Base-by-base conservation (phyloP, 2,797 vertebrate genomes). In the Peromyscus nudipes region DNA sequence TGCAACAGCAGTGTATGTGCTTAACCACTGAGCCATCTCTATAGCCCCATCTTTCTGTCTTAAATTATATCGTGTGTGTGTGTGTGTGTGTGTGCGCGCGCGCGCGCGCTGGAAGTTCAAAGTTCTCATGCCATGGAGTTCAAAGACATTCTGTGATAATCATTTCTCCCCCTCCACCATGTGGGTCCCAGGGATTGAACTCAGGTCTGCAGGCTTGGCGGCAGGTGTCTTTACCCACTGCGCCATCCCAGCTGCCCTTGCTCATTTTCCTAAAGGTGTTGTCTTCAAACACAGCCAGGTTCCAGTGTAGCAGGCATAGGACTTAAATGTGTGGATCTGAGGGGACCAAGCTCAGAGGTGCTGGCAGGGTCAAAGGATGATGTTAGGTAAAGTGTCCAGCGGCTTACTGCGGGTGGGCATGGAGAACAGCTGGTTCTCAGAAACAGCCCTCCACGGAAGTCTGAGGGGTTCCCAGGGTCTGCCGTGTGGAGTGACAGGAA, bases 371-470 rank as follows among this genome's bases (percentile, higher is more conserved):
- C 9, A 49, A 12, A 14, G 8, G 10, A 49, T 21, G 40, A 16
- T 3, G 12, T 43, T 29, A 55, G 25, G 14, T 19, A 73, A 49
- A 49, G 17, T 14, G 0, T 17, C 27, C 25, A 29, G 27, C 12
- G 49, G 62, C 10, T 37, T 29, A 0, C 2, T 0, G 43, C 0
- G 9, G 9, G 4, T 40, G n/a, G 21, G 75, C 14, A 34, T 2
- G 5, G n/a, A 34, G 34, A 21, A 25, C 1, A 60, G 25, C 29
- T 12, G 10, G 29, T 82, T 87, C 34, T 55, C 49, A 10, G 14
- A 31, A 57, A 6, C 31, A 23, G 29, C 43, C 7, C 40, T 37
- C 46, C n/a, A 25, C 1, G 9, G 6, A 7, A 2, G 40, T 43
- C 1, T 37, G 67, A 79, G 73, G 23, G 0, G n/a, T 25, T 34